A percentile compares a stretch with the other conserved stretches of the same genome.
These are phyloP conservation scores for Sciurus vulgaris DNA, from an alignment of 2,797 vertebrate genomes.

Conservation along the genomic window DNA sequence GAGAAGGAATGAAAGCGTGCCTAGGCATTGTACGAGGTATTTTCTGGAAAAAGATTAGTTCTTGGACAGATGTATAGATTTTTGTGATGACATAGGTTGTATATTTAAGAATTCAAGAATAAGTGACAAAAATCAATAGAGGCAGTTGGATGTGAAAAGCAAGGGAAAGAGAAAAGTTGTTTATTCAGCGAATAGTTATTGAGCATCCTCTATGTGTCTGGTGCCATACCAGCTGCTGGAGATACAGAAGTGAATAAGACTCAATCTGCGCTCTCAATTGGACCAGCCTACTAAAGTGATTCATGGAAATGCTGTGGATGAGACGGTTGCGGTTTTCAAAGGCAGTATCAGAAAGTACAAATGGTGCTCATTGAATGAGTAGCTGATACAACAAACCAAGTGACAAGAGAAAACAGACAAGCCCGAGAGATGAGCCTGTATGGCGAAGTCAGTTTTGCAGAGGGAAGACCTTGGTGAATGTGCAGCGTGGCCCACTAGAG, in stretches of 20 bases:
- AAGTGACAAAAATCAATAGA: background rate
- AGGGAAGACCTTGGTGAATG: background rate
- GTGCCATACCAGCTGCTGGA: background rate
- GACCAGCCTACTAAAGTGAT: background rate
- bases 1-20: background rate
- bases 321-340: background rate
- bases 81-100: background rate
- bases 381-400: background rate
- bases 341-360: background rate
- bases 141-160: background rate
- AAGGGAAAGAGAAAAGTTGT: background rate
- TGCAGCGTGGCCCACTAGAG: background rate
- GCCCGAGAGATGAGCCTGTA: background rate
- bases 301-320: background rate
- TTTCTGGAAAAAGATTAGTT: background rate
- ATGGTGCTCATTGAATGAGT: background rate
- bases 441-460: background rate
- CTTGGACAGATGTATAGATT: background rate
- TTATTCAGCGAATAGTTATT: background rate
- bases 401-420: background rate
- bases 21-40: background rate
- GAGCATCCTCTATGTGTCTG: background rate
- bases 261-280: background rate
- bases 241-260: background rate
- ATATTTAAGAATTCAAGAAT: conserved; percentile 38